Evolutionary conservation across 2,797 vertebrate species (phyloP), one percentile per base, ranked within the genome.

Genomic region (Typhlichthys subterraneus): DNA sequence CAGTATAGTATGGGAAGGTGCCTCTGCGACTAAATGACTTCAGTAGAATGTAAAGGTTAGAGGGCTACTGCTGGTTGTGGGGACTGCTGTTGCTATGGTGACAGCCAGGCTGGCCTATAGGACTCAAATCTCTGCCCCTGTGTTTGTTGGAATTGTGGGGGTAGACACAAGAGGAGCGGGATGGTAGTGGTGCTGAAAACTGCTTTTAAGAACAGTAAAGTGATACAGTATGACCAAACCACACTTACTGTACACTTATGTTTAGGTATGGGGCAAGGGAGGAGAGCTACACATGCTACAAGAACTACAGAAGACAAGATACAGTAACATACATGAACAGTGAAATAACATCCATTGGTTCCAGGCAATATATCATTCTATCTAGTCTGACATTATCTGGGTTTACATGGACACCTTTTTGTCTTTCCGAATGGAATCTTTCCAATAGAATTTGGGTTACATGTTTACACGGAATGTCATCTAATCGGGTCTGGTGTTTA

Each of bases 101-200:
- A 87, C 90, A 85, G 78, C 90, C 77, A 92, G 90, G 86, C 80
- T 78, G 91, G 87, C 93, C 93, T 94, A 29, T 29, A 93, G 87
- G 90, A 93, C 86, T 91, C 85, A 92, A 90, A 92, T 87, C 83
- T 90, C 94, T 94, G 93, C 93, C 96, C 95, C 94, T 92, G 94
- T 95, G 98, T 99, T 98, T 98, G 97, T 97, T 99, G 96, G 95
- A 96, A 96, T 93, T 86, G 85, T 92, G 95, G 94, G 89, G 92
- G 89, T 88, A 93, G 91, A 94, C 87, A 90, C 88, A 82, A 86
- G 86, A 91, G 93, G 93, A 67, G 63, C 64, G 78, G 82, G 65
- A 71, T 87, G 70, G 66, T 63, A 76, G 82, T 66, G 76, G 70
- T 12, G 1, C 14, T 17, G 7, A 11, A 11, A 12, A 49, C 33